Base-by-base conservation (phyloP, 2,113 vertebrate genomes). In the Dasyornis broadbenti region DNA sequence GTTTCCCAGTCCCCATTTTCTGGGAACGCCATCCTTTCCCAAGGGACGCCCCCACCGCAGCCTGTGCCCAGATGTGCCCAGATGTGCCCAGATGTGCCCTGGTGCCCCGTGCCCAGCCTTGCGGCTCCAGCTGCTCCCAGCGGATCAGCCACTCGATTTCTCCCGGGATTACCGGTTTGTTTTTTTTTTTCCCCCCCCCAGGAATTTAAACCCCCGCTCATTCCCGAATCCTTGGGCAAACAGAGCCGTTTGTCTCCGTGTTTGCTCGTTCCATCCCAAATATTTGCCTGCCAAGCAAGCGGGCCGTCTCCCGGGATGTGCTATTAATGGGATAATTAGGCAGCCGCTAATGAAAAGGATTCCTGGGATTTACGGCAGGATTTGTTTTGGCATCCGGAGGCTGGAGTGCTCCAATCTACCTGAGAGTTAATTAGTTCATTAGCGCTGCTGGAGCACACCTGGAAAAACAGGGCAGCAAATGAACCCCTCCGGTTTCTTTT, bases 291-390 rank as follows among this genome's bases (percentile, higher is more conserved):
- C 97, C 98, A 98, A 98, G 98, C 98, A 98, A 98, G 98, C 98
- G n/a, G n/a, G 98, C 98, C 97, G 98, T 99, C 99, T 99, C 99
- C 98, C 96, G 99, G 99, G 99, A 99, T 98, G 98, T 98, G 99
- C 99, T 98, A 99, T 99, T 99, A 99, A 99, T 99, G 99, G 99
- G 99, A 98, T 99, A 99, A 99, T 99, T 99, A 99, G 98, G 98
- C 99, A 99, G 98, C 98, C 97, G 95, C 98, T 99, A 99, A 99
- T 99, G 99, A 99, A 99, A 98, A 99, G 99, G 99, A 99, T 99
- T 99, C 99, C 98, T 98, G 98, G 98, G 99, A 99, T 99, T 99
- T 99, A 99, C 98, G 99, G 99, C 98, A 98, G 99, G 98, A 98
- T 99, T 99, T 99, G 99, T 99, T 99, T 99, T 99, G 99, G 99